Conservation (phyloP, 2,888 invertebrate genomes). For the Acronicta aceris region DNA sequence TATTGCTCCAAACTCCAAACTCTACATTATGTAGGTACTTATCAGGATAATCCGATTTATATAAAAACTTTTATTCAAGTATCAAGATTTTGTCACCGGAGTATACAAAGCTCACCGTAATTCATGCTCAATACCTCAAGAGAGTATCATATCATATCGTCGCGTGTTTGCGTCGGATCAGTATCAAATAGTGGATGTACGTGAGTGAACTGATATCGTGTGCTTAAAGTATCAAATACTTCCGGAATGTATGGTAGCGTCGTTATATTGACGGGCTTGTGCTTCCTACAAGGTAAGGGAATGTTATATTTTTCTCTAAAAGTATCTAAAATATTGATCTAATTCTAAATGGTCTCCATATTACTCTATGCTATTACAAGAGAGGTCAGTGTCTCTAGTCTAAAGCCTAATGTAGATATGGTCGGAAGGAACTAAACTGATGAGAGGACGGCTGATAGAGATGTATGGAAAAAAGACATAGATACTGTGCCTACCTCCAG, state of each 20-base stretch:
- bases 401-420: too few relatives aligned
- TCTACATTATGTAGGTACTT: too few relatives aligned
- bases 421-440: too few relatives aligned
- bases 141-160: conserved; percentile 54
- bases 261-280: conserved; percentile 18
- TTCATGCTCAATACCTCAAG: conserved; percentile 49
- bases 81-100: conserved; percentile 48
- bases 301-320: neutral
- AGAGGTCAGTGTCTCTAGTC: too few relatives aligned
- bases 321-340: too few relatives aligned
- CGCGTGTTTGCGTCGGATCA: conserved; percentile 42
- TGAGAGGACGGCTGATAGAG: too few relatives aligned
- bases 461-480: too few relatives aligned
- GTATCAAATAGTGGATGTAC: conserved; percentile 35
- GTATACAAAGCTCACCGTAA: conserved; percentile 58
- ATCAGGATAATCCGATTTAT: too few relatives aligned
- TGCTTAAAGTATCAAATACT: conserved; percentile 21
- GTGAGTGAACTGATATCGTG: conserved; percentile 20
- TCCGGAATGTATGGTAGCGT: conserved; percentile 24
- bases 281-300: conserved; percentile 42
- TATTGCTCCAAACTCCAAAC: too few relatives aligned
- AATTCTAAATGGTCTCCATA: too few relatives aligned
- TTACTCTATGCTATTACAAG: too few relatives aligned
- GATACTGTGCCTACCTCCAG: too few relatives aligned
- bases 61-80: conserved; percentile 21